Conservation (phyloP, 2,797 vertebrate species). For the Mustela erminea region DNA sequence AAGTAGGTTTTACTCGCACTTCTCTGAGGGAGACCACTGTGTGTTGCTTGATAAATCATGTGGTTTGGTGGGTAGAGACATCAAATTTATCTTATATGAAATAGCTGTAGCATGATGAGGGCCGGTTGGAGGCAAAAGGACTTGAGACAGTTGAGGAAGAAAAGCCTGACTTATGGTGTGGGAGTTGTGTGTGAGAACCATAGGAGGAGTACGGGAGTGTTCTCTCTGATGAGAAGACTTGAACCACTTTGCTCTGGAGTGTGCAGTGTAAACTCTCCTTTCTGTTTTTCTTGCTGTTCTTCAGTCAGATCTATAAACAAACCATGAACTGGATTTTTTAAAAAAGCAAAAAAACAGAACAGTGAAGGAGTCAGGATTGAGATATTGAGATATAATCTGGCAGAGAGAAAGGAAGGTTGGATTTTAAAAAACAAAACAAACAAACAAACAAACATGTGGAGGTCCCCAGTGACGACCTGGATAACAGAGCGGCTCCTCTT, state of each 20-base stretch:
- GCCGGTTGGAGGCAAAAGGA: background rate
- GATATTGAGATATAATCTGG: background rate
- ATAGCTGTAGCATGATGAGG: background rate
- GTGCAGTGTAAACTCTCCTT: background rate
- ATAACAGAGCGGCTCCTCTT: background rate
- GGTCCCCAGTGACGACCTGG: background rate
- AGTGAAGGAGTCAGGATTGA: background rate
- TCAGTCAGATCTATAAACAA: background rate
- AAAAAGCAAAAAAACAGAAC: background rate
- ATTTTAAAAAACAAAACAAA: background rate
- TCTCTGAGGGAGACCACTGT: background rate
- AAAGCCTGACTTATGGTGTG: background rate
- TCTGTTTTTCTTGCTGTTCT: background rate
- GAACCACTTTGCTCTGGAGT: background rate
- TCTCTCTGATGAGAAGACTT: background rate
- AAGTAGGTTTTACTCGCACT: background rate
- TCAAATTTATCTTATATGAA: background rate
- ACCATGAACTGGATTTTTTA: background rate
- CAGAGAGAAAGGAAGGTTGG: background rate
- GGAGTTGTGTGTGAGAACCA: background rate
- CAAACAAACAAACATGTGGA: background rate
- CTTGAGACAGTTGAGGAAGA: background rate
- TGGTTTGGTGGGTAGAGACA: background rate
- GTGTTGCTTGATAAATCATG: background rate
- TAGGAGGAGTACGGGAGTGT: background rate